A percentile compares a stretch with the other conserved stretches of the same genome.
phyloP scores from a whole-genome alignment of 2,888 invertebrate species.

The Rutpela maculata region DNA sequence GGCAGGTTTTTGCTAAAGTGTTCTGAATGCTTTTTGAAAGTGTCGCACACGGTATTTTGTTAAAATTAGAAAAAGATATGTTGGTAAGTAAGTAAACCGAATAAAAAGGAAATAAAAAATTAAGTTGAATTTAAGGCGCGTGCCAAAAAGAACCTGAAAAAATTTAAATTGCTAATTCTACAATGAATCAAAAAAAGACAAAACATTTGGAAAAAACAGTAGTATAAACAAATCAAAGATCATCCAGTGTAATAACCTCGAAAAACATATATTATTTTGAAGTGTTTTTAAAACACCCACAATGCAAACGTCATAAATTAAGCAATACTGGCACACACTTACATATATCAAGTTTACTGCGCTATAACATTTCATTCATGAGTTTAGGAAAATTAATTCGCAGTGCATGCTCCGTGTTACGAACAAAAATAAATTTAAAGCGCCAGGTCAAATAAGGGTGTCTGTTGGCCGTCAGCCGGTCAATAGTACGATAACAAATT shows the following conservation, averaged over 20 bases:
- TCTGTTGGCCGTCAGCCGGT: slow-evolving; percentile 13
- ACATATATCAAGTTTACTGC: slow-evolving; percentile 44
- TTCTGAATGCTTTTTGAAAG: no score
- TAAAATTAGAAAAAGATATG: not conserved
- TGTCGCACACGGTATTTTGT: not conserved
- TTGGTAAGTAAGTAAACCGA: not conserved
- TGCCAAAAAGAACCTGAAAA: not conserved
- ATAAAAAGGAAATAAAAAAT: not conserved
- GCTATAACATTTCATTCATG: slow-evolving; percentile 57
- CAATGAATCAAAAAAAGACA: not conserved
- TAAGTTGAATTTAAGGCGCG: not conserved
- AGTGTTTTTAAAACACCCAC: slow-evolving; percentile 34
- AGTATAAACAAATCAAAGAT: slow-evolving; percentile 9
- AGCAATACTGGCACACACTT: slow-evolving; percentile 38
- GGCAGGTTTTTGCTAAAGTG: no score
- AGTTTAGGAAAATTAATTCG: slow-evolving; percentile 52
- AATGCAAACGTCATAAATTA: slow-evolving; percentile 39
- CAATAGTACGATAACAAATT: slow-evolving; percentile 18
- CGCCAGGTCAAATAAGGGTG: slow-evolving; percentile 31
- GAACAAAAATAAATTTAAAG: slow-evolving; percentile 46
- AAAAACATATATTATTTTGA: slow-evolving; percentile 14
- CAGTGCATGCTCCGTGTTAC: slow-evolving; percentile 46
- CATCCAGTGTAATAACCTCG: not conserved
- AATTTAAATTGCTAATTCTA: not conserved
- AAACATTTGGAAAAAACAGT: not conserved